phyloP scores from a whole-genome alignment of 1,140 invertebrate genomes.

The Drosophila pseudoananassae region DNA sequence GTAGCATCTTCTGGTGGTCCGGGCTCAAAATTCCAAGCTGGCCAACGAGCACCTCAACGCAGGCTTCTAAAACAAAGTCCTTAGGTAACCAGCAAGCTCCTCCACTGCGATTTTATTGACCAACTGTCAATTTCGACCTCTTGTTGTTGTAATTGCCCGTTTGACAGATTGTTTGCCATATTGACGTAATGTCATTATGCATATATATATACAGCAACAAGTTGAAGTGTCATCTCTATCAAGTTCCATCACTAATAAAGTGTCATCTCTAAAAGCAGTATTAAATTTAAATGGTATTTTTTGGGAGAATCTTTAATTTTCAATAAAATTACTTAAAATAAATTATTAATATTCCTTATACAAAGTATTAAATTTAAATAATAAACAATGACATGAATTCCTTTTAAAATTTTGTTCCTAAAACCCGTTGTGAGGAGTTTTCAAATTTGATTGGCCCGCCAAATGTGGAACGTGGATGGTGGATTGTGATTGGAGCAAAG shows the following conservation, averaged over 20 bases:
- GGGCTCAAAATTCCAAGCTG: neutral
- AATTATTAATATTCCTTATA: no score
- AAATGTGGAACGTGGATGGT: no score
- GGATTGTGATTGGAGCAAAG: no score
- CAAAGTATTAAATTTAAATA: no score
- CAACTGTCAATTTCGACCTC: conserved; percentile 64
- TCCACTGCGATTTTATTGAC: conserved; percentile 68
- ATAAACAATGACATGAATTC: no score
- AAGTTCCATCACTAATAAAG: conserved; percentile 19
- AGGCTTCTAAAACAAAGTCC: neutral
- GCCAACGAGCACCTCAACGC: neutral
- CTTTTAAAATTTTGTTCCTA: no score
- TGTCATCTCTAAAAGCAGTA: neutral
- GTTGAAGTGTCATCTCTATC: conserved; percentile 47
- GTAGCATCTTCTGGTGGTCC: conserved; percentile 44
- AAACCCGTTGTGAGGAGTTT: no score
- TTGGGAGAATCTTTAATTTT: no score
- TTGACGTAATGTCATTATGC: conserved; percentile 65
- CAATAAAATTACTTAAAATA: no score
- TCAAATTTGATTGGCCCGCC: no score
- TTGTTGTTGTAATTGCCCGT: conserved; percentile 64
- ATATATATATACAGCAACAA: conserved; percentile 67
- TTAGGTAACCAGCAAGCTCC: conserved; percentile 12
- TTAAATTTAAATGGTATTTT: neutral
- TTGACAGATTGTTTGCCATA: conserved; percentile 81